phyloP scores from a whole-genome alignment of 2,797 vertebrate species.

The Tenualosa ilisha region DNA sequence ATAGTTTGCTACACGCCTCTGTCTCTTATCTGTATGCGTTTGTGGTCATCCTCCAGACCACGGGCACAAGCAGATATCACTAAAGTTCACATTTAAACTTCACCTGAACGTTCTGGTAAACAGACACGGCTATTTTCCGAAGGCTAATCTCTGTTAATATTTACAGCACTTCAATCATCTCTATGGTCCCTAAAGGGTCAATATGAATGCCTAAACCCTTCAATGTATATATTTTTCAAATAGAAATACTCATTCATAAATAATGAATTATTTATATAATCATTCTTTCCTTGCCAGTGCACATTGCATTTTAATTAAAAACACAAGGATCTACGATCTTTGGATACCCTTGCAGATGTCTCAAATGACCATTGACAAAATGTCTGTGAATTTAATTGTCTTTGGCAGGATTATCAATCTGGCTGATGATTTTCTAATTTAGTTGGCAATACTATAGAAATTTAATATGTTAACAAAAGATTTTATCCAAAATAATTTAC shows the following conservation, averaged over 20 bases:
- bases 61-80: neutral
- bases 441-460: neutral
- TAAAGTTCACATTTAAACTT: constrained; percentile 13
- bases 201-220: neutral
- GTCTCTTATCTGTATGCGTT: neutral
- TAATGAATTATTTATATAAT: no score
- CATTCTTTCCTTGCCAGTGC: neutral
- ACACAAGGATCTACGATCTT: neutral
- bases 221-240: neutral
- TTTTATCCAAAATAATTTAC: constrained; percentile 1
- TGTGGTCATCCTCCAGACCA: neutral
- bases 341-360: neutral
- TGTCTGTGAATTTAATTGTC: neutral
- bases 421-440: neutral
- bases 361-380: neutral
- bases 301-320: neutral
- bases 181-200: neutral
- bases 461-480: neutral
- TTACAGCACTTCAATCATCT: neutral
- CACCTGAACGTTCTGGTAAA: neutral
- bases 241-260: neutral
- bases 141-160: neutral
- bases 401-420: neutral
- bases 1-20: neutral
- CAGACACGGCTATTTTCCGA: neutral